Evolutionary conservation across 2,113 vertebrate species (phyloP), one percentile per base, ranked within the genome.

Genomic region (Sphaerodactylus townsendi): DNA sequence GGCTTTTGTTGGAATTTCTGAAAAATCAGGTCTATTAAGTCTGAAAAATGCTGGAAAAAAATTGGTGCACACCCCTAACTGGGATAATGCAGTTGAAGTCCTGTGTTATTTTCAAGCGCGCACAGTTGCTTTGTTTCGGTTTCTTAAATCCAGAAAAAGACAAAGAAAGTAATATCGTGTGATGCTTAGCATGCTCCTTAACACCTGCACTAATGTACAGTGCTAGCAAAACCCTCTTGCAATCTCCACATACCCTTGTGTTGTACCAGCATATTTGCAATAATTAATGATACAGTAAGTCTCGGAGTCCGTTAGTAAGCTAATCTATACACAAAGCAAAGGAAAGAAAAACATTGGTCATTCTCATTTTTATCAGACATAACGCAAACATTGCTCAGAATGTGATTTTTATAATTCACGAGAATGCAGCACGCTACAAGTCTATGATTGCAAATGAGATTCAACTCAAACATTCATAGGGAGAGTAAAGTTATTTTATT

Each of bases 401-500:
- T 85, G 89, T 82, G 2, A 35, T 35, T 66, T 85, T 87, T 84
- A 87, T 74, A 87, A 91, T 11, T 3, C 85, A 23, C 77, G 91
- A 89, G 86, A 4, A 33, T 78, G 88, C 87, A 88, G 89, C 73
- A 84, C 91, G 87, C 84, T 90, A 88, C 37, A 77, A 84, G 80
- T 81, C 77, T 91, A 82, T 86, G 88, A 87, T 87, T 93, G 90
- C 90, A 95, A 95, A 97, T 95, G 94, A 96, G 88, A 94, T 92
- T 89, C 94, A 95, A 96, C 92, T 95, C 95, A 94, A 94, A 96
- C 94, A 90, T 95, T 92, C 91, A 93, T 85, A 96, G 94, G 95
- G 95, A 97, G 96, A 97, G 97, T 96, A 97, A 97, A 97, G 94
- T 96, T 96, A 96, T 97, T 97, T 98, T 98, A 98, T 98, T 97